Evolutionary conservation across 1,140 invertebrate species (phyloP), one percentile per base, ranked within the genome.

Genomic region (Bombyx mandarina): DNA sequence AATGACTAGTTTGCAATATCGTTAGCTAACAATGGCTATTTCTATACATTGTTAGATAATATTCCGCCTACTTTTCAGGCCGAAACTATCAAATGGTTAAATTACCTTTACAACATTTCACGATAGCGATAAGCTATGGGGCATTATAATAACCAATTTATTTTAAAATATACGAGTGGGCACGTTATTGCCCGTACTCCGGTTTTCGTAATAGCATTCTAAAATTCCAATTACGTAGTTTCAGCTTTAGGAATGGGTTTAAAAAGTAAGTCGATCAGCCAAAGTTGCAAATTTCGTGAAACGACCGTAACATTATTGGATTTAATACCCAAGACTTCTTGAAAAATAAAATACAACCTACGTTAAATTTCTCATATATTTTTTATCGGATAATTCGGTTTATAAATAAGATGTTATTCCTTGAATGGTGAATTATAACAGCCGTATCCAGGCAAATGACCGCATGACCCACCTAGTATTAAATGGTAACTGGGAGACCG

Each of bases 101-200:
- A 70, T 67, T 67, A 65, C 61, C 63, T 65, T 67, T 58, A 62
- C 51, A 62, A 44, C 51, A 65, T 57, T 67, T 67, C 61, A 63
- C 63, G 67, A 63, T 66, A 61, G 51, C 53, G 68, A 71, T 67
- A 71, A 67, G 61, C 61, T 54, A 52, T 61, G 56, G 57, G 42
- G 56, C 60, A 64, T 47, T 50, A 51, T 69, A 66, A 66, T 66
- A 69, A 65, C 60, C 63, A 64, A 62, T 69, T 66, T 69, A 65
- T 66, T 69, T 63, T 60, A 64, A 62, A 62, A 66, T 60, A 60
- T 66, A 62, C 58, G 54, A 61, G 54, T 56, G 45, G 43, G 42
- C 56, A 50, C 56, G 52, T 54, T 64, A 57, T 43, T 57, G 52
- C 12, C 43, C 53, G 53, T 44, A 49, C 48, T 22, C 22, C 53